These are phyloP conservation scores for Philopedon plagiatum DNA, from an alignment of 2,888 invertebrate species.

Conservation along the genomic window DNA sequence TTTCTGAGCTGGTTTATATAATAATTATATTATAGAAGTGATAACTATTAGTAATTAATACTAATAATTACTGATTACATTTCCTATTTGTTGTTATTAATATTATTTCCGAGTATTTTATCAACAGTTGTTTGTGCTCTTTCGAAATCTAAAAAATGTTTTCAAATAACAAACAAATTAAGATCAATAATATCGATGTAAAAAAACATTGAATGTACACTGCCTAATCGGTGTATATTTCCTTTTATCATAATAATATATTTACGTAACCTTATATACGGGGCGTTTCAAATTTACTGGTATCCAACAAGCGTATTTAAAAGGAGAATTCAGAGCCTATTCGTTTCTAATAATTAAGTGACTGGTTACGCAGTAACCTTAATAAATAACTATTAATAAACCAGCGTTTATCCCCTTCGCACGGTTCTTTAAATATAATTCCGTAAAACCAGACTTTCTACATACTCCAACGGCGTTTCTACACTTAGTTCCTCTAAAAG, in stretches of 20 bases:
- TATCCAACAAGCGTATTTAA: no score
- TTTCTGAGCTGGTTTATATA: no score
- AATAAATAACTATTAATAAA: background rate
- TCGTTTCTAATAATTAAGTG: background rate
- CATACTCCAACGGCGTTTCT: constrained; percentile 30
- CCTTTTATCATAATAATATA: background rate
- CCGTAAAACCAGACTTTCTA: background rate
- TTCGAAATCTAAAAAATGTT: background rate
- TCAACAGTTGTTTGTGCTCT: background rate
- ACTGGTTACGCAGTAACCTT: background rate
- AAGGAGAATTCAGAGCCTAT: background rate
- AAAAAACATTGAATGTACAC: background rate
- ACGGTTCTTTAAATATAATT: constrained; percentile 11
- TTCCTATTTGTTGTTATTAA: background rate
- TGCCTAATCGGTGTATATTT: background rate
- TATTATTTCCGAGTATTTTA: background rate
- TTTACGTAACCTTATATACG: background rate
- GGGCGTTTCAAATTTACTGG: no score
- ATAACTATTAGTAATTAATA: background rate
- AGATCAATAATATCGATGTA: background rate
- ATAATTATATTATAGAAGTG: no score
- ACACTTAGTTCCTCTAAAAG: constrained; percentile 35
- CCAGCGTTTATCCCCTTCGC: background rate
- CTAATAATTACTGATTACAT: background rate
- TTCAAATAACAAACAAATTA: constrained; percentile 3